Evolutionary conservation across 1,140 invertebrate genomes (phyloP).

Genomic region (Penaeus indicus): DNA sequence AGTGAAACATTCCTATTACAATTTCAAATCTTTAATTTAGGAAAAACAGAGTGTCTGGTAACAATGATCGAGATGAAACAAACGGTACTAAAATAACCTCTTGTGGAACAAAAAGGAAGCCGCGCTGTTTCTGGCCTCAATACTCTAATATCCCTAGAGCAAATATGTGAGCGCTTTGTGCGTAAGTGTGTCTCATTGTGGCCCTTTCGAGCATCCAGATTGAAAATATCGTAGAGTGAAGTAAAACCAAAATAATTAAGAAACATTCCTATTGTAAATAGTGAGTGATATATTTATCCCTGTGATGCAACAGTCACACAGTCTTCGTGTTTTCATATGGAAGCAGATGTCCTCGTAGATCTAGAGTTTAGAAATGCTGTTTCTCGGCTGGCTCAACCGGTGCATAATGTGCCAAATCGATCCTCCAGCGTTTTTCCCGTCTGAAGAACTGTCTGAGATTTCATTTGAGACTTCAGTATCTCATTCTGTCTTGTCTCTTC

Average conservation of each 20-base stretch:
- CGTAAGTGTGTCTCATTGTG: too few relatives aligned
- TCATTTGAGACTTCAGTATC: background rate
- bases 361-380: background rate
- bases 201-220: too few relatives aligned
- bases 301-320: conserved; percentile 4
- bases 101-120: too few relatives aligned
- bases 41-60: too few relatives aligned
- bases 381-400: conserved; percentile 7
- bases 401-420: conserved; percentile 9
- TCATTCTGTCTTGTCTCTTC: background rate
- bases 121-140: too few relatives aligned
- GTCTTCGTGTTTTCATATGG: background rate
- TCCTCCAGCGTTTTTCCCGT: background rate
- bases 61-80: too few relatives aligned
- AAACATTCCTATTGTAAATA: conserved; percentile 23
- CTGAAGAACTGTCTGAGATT: background rate
- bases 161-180: too few relatives aligned
- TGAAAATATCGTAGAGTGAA: background rate
- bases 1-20: too few relatives aligned
- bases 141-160: too few relatives aligned
- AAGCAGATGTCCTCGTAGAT: background rate
- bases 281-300: background rate
- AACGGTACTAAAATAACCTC: too few relatives aligned
- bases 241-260: conserved; percentile 8
- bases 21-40: too few relatives aligned